A percentile compares a stretch with the other conserved stretches of the same genome.
Evolutionary conservation across 1,140 invertebrate species (phyloP).

Genomic region (Apocrypta bakeri): DNA sequence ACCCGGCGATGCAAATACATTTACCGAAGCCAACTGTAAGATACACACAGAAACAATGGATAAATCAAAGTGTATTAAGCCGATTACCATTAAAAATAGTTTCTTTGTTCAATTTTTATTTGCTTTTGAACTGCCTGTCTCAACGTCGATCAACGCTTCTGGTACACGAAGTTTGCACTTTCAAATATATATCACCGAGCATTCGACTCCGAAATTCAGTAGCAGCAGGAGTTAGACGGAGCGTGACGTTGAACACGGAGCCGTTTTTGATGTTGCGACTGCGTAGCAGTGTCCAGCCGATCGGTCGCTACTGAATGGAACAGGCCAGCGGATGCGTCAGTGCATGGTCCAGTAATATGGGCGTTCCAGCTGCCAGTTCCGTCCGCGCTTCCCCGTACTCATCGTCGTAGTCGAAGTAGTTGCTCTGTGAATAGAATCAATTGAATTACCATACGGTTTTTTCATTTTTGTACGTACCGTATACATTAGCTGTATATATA

Average conservation of each 20-base stretch:
- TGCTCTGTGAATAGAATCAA: constrained; percentile 65
- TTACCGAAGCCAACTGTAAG: not conserved
- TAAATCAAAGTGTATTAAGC: constrained; percentile 17
- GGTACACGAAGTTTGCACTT: not conserved
- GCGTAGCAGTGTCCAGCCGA: constrained; percentile 1
- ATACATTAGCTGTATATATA: not conserved
- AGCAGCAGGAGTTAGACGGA: not conserved
- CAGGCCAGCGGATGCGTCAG: constrained; percentile 74
- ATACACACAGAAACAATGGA: not conserved
- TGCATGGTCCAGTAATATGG: constrained; percentile 73
- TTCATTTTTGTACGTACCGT: not conserved
- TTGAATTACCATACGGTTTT: not conserved
- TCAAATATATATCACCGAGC: not conserved
- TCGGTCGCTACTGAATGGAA: constrained; percentile 71
- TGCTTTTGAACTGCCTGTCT: no score
- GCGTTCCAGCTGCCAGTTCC: constrained; percentile 74
- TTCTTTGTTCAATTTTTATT: not conserved
- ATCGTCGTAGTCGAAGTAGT: constrained; percentile 75
- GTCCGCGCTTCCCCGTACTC: constrained; percentile 71
- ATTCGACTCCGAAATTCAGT: not conserved
- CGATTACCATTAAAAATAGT: constrained; percentile 35
- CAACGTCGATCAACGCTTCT: not conserved
- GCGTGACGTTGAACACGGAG: not conserved
- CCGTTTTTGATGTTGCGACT: no score
- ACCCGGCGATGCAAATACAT: not conserved